phyloP scores from a whole-genome alignment of 2,888 invertebrate genomes.

The Microctonus brassicae region DNA sequence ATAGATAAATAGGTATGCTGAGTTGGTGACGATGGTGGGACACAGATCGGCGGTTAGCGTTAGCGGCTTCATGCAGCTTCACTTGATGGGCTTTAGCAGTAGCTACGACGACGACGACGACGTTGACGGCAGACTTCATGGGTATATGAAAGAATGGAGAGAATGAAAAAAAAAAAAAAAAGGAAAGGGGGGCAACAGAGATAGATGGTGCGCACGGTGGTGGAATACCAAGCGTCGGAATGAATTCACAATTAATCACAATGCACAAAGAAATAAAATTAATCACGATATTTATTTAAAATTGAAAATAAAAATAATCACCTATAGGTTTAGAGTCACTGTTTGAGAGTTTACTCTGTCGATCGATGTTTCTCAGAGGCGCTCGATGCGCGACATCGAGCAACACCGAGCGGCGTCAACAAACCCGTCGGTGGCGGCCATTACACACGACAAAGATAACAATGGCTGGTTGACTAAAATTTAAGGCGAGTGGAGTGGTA shows the following conservation, averaged over 20 bases:
- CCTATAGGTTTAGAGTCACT: not conserved
- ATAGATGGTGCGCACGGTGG: not conserved
- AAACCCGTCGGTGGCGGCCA: slow-evolving; percentile 60
- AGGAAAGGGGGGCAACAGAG: too few relatives aligned
- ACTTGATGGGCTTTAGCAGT: not conserved
- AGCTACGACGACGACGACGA: not conserved
- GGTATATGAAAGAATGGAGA: not conserved
- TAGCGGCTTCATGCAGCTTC: slow-evolving; percentile 23
- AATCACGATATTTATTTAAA: too few relatives aligned
- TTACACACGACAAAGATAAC: slow-evolving; percentile 66
- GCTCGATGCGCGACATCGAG: slow-evolving; percentile 46
- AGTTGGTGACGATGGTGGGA: not conserved
- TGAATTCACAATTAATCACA: too few relatives aligned
- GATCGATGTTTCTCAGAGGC: slow-evolving; percentile 37
- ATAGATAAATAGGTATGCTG: not conserved
- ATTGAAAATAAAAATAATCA: not conserved
- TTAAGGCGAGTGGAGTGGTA: slow-evolving; percentile 49
- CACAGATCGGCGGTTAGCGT: not conserved
- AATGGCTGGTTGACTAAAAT: slow-evolving; percentile 51
- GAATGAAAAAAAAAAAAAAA: too few relatives aligned
- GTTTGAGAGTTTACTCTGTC: slow-evolving; percentile 10
- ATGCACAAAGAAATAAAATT: too few relatives aligned
- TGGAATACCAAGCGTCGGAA: not conserved
- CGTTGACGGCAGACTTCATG: not conserved
- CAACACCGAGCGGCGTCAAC: slow-evolving; percentile 58